Percentiles rank a stretch among this genome's conserved stretches.
Evolutionary conservation across 1,140 invertebrate species (phyloP).

Genomic region (Acromyrmex heyeri): DNA sequence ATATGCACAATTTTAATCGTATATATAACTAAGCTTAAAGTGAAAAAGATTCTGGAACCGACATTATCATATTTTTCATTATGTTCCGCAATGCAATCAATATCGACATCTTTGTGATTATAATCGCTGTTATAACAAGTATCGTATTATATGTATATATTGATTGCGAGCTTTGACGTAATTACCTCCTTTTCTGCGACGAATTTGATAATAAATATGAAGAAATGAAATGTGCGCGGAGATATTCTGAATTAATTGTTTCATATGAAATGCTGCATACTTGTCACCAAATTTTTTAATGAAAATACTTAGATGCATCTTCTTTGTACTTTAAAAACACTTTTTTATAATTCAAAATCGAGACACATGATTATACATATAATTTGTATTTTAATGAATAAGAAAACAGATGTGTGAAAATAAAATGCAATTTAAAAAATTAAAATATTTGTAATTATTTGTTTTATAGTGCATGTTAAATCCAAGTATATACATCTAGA

Average conservation of each 20-base stretch:
- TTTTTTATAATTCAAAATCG: background rate
- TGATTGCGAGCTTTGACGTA: slow-evolving; percentile 10
- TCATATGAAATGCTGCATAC: background rate
- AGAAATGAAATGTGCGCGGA: background rate
- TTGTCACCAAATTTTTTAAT: background rate
- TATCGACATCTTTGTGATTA: background rate
- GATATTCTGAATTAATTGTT: slow-evolving; percentile 6
- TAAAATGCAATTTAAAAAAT: background rate
- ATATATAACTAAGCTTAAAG: background rate
- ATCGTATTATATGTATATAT: slow-evolving; percentile 8
- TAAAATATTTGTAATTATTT: background rate
- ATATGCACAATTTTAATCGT: background rate
- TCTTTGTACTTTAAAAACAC: background rate
- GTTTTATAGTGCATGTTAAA: background rate
- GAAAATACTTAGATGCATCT: background rate
- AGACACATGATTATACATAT: slow-evolving; percentile 15
- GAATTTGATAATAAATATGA: background rate
- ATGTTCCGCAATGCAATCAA: slow-evolving; percentile 9
- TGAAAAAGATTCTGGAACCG: background rate
- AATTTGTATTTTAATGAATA: slow-evolving; percentile 6
- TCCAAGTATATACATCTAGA: background rate
- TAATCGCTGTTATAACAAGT: slow-evolving; percentile 1
- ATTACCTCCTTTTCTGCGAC: background rate
- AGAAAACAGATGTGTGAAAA: background rate
- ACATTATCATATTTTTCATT: background rate